Evolutionary conservation across 1,140 invertebrate species (phyloP).

Genomic region (Pseudobourletiella spinata): DNA sequence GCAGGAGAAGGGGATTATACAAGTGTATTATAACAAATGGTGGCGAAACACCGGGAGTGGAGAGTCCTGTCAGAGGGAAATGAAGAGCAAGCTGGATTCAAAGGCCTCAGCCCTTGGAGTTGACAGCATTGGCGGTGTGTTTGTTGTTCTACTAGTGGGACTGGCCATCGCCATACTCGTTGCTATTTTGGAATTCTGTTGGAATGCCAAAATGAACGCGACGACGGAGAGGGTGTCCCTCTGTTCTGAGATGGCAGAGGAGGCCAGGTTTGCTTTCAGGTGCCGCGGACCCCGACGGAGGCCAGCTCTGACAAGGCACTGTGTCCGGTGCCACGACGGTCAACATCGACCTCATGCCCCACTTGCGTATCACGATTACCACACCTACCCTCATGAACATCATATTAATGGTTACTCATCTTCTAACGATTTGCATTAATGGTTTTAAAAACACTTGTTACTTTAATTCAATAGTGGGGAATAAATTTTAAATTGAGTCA

Average conservation of each 20-base stretch:
- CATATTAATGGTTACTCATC: conserved; percentile 5
- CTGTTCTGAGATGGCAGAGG: conserved; percentile 71
- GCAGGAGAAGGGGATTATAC: conserved; percentile 62
- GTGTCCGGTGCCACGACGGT: conserved; percentile 50
- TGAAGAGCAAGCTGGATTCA: conserved; percentile 58
- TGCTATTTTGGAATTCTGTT: conserved; percentile 71
- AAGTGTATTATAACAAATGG: conserved; percentile 64
- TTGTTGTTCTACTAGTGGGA: conserved; percentile 76
- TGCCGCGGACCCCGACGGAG: conserved; percentile 40
- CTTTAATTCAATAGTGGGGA: too few species aligned
- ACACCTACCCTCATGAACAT: conserved; percentile 34
- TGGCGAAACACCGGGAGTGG: conserved; percentile 60
- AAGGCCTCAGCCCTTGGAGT: conserved; percentile 73
- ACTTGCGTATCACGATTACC: conserved; percentile 29
- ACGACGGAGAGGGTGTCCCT: conserved; percentile 59
- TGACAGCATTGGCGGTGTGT: conserved; percentile 86
- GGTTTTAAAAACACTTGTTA: too few species aligned
- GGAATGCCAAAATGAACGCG: conserved; percentile 63
- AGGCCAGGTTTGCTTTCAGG: conserved; percentile 61
- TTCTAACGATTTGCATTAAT: neutral
- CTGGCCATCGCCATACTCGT: conserved; percentile 62
- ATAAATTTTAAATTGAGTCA: too few species aligned
- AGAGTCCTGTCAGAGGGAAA: conserved; percentile 45
- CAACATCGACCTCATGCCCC: conserved; percentile 18
- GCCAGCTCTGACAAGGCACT: conserved; percentile 53